Evolutionary conservation across 1,140 invertebrate species (phyloP), one percentile per base, ranked within the genome.

Genomic region (Neomicropteryx cornuta): DNA sequence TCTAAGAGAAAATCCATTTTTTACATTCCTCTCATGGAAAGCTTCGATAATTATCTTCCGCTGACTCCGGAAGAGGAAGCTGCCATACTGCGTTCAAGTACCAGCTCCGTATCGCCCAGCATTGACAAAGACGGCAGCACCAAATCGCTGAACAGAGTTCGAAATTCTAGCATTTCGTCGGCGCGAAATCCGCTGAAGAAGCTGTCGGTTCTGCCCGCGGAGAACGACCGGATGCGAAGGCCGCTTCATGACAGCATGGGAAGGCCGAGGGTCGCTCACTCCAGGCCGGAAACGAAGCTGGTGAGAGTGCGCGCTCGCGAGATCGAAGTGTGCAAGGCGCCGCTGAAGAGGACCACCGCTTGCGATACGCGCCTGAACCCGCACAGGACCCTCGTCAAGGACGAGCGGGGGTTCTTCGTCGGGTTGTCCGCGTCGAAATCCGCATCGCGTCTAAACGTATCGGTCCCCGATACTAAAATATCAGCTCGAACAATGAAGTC

Each of bases 21-120:
- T 56, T 75, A 75, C 48, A 68, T 75, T 36, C 71, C 73, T 42
- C 52, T 75, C 37, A 68, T 72, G 13, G 64, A 67, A 46, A 68
- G 63, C 45, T 64, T 68, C 32, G 64, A 67, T 36, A 66, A 67
- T 41, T 68, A 67, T 38, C 47, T 67, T 30, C 66, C 66, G 11
- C 48, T 66, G 22, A 58, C 62, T 11, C 47, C 55, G 19, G 57
- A 62, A 50, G 59, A 63, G 47, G 62, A 57, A 36, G 60, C 66
- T 41, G 60, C 63, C n/a, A 38, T 63, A 23, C 37, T 36, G n/a
- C 38, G 38, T 13, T 36, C 28, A 18, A 32, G 18, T 21, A 22
- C 20, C 16, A 21, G 31, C 6, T 34, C 19, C 31, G 38, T 33
- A 3, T 39, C 38, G 3, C 18, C 23, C 6, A 40, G 31, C 18